Evolutionary conservation across 2,888 invertebrate genomes (phyloP).

Genomic region (Hymenopus coronatus): DNA sequence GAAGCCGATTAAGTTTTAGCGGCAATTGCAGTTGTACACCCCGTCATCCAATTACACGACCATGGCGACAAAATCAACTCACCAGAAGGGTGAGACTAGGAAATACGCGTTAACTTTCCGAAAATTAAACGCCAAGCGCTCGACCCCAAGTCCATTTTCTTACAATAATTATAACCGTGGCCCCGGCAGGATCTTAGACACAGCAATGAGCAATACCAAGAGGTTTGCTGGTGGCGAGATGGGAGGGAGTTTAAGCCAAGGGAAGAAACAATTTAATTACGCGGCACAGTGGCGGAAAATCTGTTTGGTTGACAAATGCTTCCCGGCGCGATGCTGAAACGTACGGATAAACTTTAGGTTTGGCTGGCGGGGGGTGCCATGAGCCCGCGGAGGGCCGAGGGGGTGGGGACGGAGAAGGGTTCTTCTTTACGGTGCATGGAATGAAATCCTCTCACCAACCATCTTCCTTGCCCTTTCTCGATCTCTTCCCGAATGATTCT

Average conservation of each 20-base stretch:
- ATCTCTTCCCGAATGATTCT: not conserved
- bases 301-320: conserved; percentile 26
- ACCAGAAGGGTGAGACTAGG: not conserved
- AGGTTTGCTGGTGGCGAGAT: not conserved
- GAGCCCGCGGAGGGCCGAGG: not conserved
- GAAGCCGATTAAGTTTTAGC: not conserved
- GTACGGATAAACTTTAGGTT: conserved; percentile 12
- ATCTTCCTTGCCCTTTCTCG: not conserved
- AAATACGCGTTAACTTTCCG: not conserved
- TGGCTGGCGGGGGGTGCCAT: not conserved
- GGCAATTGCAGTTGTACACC: not conserved
- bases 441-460: not conserved
- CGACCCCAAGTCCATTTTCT: not conserved
- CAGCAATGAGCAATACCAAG: not conserved
- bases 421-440: not conserved
- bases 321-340: conserved; percentile 11
- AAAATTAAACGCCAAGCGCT: not conserved
- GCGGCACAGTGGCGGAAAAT: conserved; percentile 15
- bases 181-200: not conserved
- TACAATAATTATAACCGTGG: not conserved
- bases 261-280: conserved; percentile 28
- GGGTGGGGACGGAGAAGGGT: not conserved
- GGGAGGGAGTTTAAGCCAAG: not conserved
- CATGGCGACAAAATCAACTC: not conserved
- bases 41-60: not conserved